Conservation (phyloP, 2,888 invertebrate species). For the Brachyptera risi region DNA sequence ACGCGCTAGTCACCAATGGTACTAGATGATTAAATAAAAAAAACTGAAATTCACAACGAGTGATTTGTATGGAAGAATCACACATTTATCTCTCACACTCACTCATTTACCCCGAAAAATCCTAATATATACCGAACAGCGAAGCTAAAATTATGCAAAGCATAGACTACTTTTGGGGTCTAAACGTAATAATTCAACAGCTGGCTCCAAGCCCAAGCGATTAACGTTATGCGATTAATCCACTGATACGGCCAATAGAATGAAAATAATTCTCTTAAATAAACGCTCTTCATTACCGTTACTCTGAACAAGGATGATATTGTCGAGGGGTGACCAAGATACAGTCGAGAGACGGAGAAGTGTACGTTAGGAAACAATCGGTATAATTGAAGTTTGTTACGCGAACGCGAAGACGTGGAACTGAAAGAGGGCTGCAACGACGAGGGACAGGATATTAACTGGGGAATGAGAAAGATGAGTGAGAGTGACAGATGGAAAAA, state of each 20-base stretch:
- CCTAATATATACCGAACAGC: no score
- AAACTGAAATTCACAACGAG: no score
- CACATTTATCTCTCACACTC: no score
- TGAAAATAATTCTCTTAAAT: not conserved
- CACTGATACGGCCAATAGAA: slow-evolving; percentile 5
- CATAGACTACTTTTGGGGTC: not conserved
- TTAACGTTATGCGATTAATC: not conserved
- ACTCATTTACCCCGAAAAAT: no score
- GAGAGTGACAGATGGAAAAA: not conserved
- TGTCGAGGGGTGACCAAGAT: not conserved
- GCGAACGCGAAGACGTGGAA: not conserved
- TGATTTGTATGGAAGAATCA: no score
- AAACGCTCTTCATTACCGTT: slow-evolving; percentile 8
- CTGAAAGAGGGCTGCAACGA: no score
- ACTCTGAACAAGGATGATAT: not conserved
- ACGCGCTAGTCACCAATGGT: no score
- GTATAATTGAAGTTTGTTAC: not conserved
- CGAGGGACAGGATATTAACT: not conserved
- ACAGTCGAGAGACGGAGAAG: not conserved
- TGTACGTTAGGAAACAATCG: not conserved
- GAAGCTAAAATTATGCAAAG: not conserved
- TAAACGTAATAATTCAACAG: not conserved
- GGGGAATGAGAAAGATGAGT: not conserved
- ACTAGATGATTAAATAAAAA: no score
- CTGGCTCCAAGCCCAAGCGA: slow-evolving; percentile 8